Evolutionary conservation across 2,797 vertebrate genomes (phyloP).

Genomic region (Lepus townsendii): DNA sequence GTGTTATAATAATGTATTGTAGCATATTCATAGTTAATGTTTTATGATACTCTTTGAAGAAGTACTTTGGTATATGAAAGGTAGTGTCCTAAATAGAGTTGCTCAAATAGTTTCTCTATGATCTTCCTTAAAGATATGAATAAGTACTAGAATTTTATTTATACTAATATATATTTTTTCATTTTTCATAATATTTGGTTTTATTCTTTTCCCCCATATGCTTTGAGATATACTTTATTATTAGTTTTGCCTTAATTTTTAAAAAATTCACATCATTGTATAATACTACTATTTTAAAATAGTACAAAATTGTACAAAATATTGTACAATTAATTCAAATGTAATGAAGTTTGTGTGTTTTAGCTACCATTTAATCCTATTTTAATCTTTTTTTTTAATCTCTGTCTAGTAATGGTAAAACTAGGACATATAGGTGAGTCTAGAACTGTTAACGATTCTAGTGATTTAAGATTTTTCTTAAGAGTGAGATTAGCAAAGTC

Average conservation of each 20-base stretch:
- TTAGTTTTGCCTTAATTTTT: slow-evolving; percentile 23
- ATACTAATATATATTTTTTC: neutral
- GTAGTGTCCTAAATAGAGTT: neutral
- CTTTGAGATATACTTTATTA: neutral
- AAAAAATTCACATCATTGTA: neutral
- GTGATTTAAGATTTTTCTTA: slow-evolving; percentile 28
- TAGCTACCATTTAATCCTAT: slow-evolving; percentile 14
- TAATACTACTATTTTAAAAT: neutral
- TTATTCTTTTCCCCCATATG: neutral
- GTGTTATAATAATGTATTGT: neutral
- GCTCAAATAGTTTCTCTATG: slow-evolving; percentile 1
- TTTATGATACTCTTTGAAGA: neutral
- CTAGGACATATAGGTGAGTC: neutral
- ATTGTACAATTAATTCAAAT: slow-evolving; percentile 24
- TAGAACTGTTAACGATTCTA: slow-evolving; percentile 5
- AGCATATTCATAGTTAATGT: neutral
- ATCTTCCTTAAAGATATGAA: neutral
- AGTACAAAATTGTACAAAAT: neutral
- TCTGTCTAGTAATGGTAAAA: slow-evolving; percentile 38
- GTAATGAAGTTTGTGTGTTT: slow-evolving; percentile 53
- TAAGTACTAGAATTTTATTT: neutral
- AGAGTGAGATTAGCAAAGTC: neutral
- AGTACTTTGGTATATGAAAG: slow-evolving; percentile 9
- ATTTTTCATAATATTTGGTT: neutral
- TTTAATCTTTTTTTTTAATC: slow-evolving; percentile 24